Evolutionary conservation across 92 coral and sea anemone genomes (phyloP), one percentile per base, ranked within the genome.

Genomic region (Anthopleura xanthogrammica): DNA sequence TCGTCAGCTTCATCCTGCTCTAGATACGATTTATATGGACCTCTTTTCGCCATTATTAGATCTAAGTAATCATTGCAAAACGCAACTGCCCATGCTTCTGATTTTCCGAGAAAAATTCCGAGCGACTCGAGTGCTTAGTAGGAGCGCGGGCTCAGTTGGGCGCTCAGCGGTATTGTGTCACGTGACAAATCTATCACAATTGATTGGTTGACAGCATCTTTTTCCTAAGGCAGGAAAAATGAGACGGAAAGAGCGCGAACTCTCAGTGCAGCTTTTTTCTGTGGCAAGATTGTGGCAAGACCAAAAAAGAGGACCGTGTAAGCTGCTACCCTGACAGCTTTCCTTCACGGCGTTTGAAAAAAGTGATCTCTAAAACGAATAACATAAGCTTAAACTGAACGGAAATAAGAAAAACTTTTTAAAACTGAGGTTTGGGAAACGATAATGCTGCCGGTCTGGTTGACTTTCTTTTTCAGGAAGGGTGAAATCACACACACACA

Each of bases 1-100:
- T 76, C 58, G 76, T 71, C 76, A 13, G 56, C 79, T n/a, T 76
- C 79, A 42, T 42, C 58, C 58, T 76, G 79, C 56, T 46, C 58
- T 41, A 76, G 79, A 52, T 46, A 76, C 52, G 65, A 58, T 58
- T 71, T 71, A 71, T 12, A 71, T 71, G 19, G 76, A 71, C 76
- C 3, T 19, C 76, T 71, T 71, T 43, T 76, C 79, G 79, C 54
- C 79, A 76, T 76, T 41, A 24, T 10, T 58, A 58, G 65, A 58
- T 12, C 65, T n/a, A 58, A 58, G 20, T 58, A 16, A 58, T 14
- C n/a, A 5, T 14, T 16, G 20, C 5, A 58, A 58, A 58, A 58
- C 65, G 17, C 4, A 58, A 58, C 65, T 57, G 17, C 8, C 7
- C 0, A 24, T 71, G 13, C 20, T 23, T 71, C 12, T 24, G 8